These are phyloP conservation scores for Nycteola revayana DNA, from an alignment of 2,888 invertebrate genomes.

Conservation along the genomic window DNA sequence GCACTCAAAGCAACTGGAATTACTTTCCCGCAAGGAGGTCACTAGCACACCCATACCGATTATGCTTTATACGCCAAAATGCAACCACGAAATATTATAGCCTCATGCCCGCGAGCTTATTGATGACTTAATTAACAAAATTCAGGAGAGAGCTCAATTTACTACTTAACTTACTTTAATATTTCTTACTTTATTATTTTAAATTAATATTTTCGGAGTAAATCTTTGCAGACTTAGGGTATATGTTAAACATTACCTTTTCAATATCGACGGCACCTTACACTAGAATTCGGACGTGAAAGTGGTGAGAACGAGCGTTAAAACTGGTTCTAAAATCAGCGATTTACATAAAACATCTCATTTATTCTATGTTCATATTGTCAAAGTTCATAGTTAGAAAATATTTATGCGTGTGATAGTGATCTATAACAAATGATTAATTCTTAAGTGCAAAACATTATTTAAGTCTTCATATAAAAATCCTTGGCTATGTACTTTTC, in stretches of 20 bases:
- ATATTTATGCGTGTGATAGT: too few relatives aligned
- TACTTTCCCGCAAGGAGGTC: slow-evolving; percentile 66
- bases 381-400: slow-evolving; percentile 26
- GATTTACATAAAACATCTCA: slow-evolving; percentile 56
- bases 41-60: slow-evolving; percentile 51
- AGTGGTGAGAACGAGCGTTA: slow-evolving; percentile 55
- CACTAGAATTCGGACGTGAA: slow-evolving; percentile 68
- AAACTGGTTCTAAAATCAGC: slow-evolving; percentile 59
- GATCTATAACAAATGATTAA: too few relatives aligned
- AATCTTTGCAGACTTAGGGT: slow-evolving; percentile 11
- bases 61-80: slow-evolving; percentile 26
- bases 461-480: too few relatives aligned
- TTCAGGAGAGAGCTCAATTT: too few relatives aligned
- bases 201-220: slow-evolving; percentile 16
- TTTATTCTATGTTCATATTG: slow-evolving; percentile 38
- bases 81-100: slow-evolving; percentile 15
- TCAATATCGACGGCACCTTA: slow-evolving; percentile 45
- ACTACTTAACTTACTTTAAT: too few relatives aligned
- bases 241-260: slow-evolving; percentile 31
- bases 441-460: too few relatives aligned
- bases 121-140: too few relatives aligned
- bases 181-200: slow-evolving; percentile 19
- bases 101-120: slow-evolving; percentile 13
- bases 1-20: slow-evolving; percentile 46
- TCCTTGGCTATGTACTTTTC: too few relatives aligned